Evolutionary conservation across 1,140 invertebrate genomes (phyloP).

Genomic region (Catajapyx aquilonaris): DNA sequence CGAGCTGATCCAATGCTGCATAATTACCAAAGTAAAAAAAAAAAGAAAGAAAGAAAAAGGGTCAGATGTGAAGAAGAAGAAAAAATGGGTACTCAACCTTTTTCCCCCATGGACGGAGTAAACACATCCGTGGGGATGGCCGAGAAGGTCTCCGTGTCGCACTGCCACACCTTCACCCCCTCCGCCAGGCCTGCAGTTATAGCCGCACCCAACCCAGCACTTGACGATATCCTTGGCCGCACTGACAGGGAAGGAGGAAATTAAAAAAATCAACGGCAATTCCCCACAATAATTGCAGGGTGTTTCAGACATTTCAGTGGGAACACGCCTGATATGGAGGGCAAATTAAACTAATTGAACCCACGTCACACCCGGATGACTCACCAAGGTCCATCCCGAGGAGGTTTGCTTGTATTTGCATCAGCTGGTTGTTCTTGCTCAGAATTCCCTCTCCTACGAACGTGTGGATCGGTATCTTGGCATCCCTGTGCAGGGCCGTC

Average conservation of each 20-base stretch:
- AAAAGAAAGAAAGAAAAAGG: too few species aligned
- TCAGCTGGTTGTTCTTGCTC: constrained; percentile 69
- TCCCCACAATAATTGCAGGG: too few species aligned
- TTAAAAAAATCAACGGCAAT: too few species aligned
- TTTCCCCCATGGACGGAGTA: constrained; percentile 47
- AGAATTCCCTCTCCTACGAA: constrained; percentile 84
- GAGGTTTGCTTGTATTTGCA: constrained; percentile 88
- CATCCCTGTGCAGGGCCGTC: constrained; percentile 79
- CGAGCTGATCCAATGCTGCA: too few species aligned
- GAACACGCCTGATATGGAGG: too few species aligned
- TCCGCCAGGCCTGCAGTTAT: constrained; percentile 67
- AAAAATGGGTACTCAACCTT: constrained; percentile 30
- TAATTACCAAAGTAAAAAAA: too few species aligned
- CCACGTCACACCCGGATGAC: too few species aligned
- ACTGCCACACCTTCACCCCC: constrained; percentile 46
- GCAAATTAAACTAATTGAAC: too few species aligned
- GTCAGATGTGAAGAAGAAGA: too few species aligned
- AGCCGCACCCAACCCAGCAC: constrained; percentile 72
- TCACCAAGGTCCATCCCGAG: constrained; percentile 60
- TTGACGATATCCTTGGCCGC: constrained; percentile 64
- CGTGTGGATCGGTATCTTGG: constrained; percentile 53
- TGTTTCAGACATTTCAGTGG: too few species aligned
- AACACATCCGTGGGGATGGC: constrained; percentile 53
- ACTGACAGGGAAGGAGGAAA: constrained; percentile 27
- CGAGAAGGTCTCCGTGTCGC: constrained; percentile 28